Evolutionary conservation across 2,797 vertebrate species (phyloP), one percentile per base, ranked within the genome.

Genomic region (Neoniphon sammara): DNA sequence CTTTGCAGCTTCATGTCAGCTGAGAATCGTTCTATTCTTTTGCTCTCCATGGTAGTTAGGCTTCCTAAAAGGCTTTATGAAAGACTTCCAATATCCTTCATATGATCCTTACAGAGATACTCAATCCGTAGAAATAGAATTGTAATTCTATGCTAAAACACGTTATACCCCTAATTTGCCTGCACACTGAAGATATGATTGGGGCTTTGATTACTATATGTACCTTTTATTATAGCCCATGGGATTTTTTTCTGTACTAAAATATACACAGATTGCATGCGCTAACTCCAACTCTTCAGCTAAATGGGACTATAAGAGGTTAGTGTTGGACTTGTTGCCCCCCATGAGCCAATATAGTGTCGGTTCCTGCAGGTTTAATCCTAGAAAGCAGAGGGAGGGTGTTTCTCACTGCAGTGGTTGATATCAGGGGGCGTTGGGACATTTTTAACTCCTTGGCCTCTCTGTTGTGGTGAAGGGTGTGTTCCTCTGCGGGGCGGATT

Each of bases 391-490:
- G 62, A 75, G 65, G 30, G 50, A 74, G 81, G 76, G 85, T 47
- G 67, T 77, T 71, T 78, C 61, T 73, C 44, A 68, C 73, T 84
- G 31, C 65, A 49, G 87, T 1, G 79, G 83, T 85, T 53, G 79
- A 80, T 82, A 90, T 81, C 75, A 69, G 85, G 84, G 78, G 81
- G 50, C 23, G 67, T 58, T 62, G 76, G 78, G 69, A 76, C 81
- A 83, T 82, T 91, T 93, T 91, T 90, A 93, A 88, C 86, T 88
- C 81, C 23, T 55, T 66, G 67, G 82, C 77, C 77, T 81, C 74
- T 93, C 77, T 91, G 77, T 89, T 93, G 91, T 91, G 92, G 92
- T 76, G 56, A 86, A 88, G 92, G 91, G 93, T 85, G 93, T 93
- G 92, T 92, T 88, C 85, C 82, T 89, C 27, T 90, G 89, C 54